Conservation (phyloP, 2,113 vertebrate species). For the Ammodytes dubius region DNA sequence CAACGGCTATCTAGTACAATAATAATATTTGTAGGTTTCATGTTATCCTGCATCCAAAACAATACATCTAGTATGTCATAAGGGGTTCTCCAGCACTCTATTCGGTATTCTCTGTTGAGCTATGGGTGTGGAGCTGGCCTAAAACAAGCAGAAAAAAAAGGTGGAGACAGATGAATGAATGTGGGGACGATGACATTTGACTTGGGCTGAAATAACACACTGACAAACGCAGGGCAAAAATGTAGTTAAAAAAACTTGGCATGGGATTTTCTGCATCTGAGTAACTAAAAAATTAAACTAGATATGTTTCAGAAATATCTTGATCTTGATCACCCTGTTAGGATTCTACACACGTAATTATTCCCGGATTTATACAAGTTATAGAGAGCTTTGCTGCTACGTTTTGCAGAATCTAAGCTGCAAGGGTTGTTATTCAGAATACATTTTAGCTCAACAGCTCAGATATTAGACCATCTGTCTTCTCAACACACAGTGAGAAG, state of each 20-base stretch:
- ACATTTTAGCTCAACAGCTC: not conserved
- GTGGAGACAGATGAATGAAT: conserved; percentile 15
- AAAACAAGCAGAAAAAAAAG: not conserved
- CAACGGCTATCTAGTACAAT: not conserved
- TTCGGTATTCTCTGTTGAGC: not conserved
- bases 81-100: not conserved
- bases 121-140: not conserved
- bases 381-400: not conserved
- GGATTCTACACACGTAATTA: conserved; percentile 21
- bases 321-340: not conserved
- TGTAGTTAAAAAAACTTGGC: not conserved
- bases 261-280: conserved; percentile 4
- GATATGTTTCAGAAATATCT: not conserved
- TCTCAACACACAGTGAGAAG: not conserved
- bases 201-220: not conserved
- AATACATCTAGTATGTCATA: conserved; percentile 2
- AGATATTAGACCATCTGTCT: not conserved
- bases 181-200: not conserved
- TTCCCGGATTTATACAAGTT: not conserved
- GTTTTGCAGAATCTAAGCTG: not conserved
- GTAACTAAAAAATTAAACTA: not conserved
- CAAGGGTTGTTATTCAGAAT: not conserved
- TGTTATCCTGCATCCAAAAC: conserved; percentile 1
- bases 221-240: not conserved
- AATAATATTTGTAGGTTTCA: not conserved